Conservation (phyloP, 2,113 vertebrate species). For the Smithornis capensis region DNA sequence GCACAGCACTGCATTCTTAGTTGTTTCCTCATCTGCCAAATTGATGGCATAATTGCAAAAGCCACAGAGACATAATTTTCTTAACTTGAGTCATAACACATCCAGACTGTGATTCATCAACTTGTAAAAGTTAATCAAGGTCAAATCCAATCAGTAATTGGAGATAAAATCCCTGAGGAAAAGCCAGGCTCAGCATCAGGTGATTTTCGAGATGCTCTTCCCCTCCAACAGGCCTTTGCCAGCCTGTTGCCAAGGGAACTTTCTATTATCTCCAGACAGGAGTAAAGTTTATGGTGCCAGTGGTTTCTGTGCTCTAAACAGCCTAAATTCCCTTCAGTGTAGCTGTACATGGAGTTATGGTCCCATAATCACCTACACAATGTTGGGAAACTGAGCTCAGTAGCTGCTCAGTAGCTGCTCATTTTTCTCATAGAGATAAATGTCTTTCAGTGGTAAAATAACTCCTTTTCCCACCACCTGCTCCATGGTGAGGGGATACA, state of each 20-base stretch:
- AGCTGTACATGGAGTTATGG: background rate
- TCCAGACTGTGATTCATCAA: conserved; percentile 39
- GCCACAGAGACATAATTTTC: conserved; percentile 43
- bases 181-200: background rate
- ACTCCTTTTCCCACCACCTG: background rate
- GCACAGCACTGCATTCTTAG: background rate
- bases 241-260: conserved; percentile 24
- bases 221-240: background rate
- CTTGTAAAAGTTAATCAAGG: conserved; percentile 57
- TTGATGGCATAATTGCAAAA: conserved; percentile 56
- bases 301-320: background rate
- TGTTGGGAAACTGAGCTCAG: background rate
- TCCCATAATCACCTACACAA: background rate
- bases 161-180: conserved; percentile 18
- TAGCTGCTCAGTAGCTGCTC: background rate
- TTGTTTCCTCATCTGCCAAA: background rate
- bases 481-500: background rate
- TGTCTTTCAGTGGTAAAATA: background rate
- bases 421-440: background rate
- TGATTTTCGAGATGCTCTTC: background rate
- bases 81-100: conserved; percentile 51
- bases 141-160: conserved; percentile 45
- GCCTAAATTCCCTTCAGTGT: background rate
- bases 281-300: background rate
- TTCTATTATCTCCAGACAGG: background rate